Conservation (phyloP, 2,888 invertebrate genomes). For the Cylloceria caligata region DNA sequence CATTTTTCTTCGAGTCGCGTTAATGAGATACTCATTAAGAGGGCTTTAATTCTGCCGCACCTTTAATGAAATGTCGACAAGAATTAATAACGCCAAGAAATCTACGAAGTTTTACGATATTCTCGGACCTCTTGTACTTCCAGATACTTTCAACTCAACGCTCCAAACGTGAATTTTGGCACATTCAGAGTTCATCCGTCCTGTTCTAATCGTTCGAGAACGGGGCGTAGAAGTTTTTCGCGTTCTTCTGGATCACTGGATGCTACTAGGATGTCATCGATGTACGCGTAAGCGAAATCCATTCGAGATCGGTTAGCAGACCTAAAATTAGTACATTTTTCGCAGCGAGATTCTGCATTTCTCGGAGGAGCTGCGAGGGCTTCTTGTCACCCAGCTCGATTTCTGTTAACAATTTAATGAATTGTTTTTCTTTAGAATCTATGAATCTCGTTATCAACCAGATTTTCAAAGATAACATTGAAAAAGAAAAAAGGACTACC, state of each 20-base stretch:
- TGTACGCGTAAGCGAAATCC: constrained; percentile 20
- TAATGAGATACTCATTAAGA: neutral
- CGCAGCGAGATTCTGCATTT: constrained; percentile 28
- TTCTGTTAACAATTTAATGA: neutral
- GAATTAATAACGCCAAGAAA: neutral
- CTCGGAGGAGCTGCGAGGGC: constrained; percentile 17
- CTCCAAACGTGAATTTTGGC: constrained; percentile 76
- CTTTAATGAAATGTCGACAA: neutral
- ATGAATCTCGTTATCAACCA: constrained; percentile 21
- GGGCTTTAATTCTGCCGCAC: neutral
- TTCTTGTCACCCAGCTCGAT: constrained; percentile 19
- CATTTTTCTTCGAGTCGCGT: constrained; percentile 5
- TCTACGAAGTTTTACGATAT: neutral
- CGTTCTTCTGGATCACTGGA: too few relatives aligned
- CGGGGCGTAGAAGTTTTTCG: too few relatives aligned
- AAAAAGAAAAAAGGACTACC: too few relatives aligned
- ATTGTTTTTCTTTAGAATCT: constrained; percentile 8
- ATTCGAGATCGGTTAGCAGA: constrained; percentile 50
- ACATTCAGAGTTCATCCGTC: constrained; percentile 68
- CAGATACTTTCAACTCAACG: constrained; percentile 77
- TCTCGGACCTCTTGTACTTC: too few relatives aligned
- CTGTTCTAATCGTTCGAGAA: too few relatives aligned
- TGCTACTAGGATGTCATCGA: neutral
- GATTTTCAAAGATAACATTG: too few relatives aligned
- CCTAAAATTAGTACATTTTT: constrained; percentile 26